phyloP scores from a whole-genome alignment of 1,140 invertebrate species.

The Penaeus chinensis region DNA sequence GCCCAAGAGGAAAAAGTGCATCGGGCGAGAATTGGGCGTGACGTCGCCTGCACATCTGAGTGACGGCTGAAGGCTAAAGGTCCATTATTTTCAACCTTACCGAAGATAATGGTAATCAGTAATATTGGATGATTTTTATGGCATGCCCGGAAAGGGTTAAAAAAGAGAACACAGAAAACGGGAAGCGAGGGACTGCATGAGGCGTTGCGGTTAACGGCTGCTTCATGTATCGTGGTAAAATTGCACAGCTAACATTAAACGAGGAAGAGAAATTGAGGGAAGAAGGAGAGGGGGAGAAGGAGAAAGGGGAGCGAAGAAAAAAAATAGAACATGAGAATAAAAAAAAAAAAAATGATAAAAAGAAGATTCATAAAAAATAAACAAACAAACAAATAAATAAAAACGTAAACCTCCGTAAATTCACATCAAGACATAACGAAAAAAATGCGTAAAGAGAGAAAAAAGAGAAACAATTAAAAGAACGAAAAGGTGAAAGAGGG shows the following conservation, averaged over 20 bases:
- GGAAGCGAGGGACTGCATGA: not conserved
- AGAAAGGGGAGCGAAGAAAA: not conserved
- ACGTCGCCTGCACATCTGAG: no score
- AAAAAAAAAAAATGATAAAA: not conserved
- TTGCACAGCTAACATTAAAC: not conserved
- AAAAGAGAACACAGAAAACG: not conserved
- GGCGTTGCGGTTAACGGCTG: no score
- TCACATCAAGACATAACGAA: no score
- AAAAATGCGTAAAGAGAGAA: not conserved
- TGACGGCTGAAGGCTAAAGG: no score
- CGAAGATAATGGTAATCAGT: no score
- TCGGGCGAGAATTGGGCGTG: no score
- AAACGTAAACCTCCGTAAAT: no score
- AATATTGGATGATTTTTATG: not conserved
- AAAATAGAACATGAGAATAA: no score
- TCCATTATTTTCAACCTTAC: no score
- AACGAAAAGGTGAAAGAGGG: not conserved
- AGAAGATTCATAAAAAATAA: not conserved
- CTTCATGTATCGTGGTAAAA: no score
- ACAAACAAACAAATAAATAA: no score
- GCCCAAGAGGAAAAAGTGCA: not conserved
- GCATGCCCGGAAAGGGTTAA: not conserved
- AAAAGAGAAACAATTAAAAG: not conserved
- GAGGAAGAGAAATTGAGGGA: not conserved
- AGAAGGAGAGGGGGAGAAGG: not conserved